These are phyloP conservation scores for Bergia puertoricense DNA, from an alignment of 92 coral and sea anemone genomes.

Conservation along the genomic window DNA sequence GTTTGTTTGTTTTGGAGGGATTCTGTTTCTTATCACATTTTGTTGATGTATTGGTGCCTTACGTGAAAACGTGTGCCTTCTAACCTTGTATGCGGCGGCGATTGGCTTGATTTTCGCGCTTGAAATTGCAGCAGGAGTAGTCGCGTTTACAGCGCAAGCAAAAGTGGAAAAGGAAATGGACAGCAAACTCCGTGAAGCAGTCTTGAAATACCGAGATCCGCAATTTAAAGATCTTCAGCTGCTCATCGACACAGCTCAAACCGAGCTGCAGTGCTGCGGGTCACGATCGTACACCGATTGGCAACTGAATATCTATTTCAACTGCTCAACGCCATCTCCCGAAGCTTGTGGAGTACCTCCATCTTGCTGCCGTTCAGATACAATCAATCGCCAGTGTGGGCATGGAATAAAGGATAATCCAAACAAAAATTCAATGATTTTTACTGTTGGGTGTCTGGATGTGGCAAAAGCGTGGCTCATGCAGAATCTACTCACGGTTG, in stretches of 20 bases:
- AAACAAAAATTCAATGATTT: constrained; percentile 44
- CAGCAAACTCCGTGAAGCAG: constrained; percentile 77
- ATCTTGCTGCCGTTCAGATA: constrained; percentile 80
- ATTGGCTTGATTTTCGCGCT: constrained; percentile 60
- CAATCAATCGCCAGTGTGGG: constrained; percentile 87
- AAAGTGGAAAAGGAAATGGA: constrained; percentile 67
- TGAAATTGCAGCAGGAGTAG: constrained; percentile 59
- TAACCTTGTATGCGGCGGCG: constrained; percentile 58
- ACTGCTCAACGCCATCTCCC: constrained; percentile 64
- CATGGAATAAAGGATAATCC: constrained; percentile 42
- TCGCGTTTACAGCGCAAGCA: constrained; percentile 62
- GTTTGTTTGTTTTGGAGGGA: constrained; percentile 66
- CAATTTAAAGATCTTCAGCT: constrained; percentile 74
- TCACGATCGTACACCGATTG: constrained; percentile 72
- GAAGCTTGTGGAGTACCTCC: constrained; percentile 87
- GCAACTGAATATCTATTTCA: constrained; percentile 81
- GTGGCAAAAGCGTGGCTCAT: constrained; percentile 67
- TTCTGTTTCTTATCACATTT: constrained; percentile 80
- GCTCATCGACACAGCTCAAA: constrained; percentile 82
- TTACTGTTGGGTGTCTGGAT: constrained; percentile 72
- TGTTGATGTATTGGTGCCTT: constrained; percentile 91
- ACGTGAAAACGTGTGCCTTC: constrained; percentile 88
- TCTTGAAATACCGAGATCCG: constrained; percentile 81
- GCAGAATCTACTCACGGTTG: constrained; percentile 54
- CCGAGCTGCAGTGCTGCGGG: constrained; percentile 86